These are phyloP conservation scores for Calameuta filiformis DNA, from an alignment of 2,888 invertebrate genomes.

Conservation along the genomic window DNA sequence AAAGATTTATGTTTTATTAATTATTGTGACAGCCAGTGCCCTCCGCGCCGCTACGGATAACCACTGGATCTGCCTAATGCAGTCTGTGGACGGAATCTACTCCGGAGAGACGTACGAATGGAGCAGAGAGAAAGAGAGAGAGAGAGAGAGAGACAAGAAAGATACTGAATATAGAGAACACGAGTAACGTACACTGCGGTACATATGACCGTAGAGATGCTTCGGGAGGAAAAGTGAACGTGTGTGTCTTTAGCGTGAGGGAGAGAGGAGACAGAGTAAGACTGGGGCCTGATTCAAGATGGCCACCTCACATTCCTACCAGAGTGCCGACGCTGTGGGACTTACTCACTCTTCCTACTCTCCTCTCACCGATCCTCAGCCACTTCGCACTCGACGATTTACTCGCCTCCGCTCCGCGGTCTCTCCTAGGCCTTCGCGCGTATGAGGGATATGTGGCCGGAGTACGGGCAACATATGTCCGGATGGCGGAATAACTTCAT, in stretches of 20 bases:
- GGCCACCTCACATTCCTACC: conserved; percentile 61
- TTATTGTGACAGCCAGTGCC: conserved; percentile 48
- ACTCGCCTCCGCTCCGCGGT: conserved; percentile 20
- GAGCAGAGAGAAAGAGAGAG: conserved; percentile 25
- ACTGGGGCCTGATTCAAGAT: conserved; percentile 53
- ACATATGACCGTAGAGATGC: conserved; percentile 2
- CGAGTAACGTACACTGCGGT: conserved; percentile 19
- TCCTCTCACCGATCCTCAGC: background rate
- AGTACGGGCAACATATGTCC: background rate
- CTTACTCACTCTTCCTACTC: conserved; percentile 19
- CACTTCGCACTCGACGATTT: conserved; percentile 6
- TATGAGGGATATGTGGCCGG: background rate
- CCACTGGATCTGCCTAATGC: too few relatives aligned
- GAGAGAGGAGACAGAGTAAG: conserved; percentile 37
- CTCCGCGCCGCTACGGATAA: conserved; percentile 6
- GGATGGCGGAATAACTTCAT: background rate
- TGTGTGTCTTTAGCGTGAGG: conserved; percentile 18
- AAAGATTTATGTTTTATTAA: conserved; percentile 56
- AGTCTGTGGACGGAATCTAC: too few relatives aligned
- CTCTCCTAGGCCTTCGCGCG: background rate
- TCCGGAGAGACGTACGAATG: too few relatives aligned
- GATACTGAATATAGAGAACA: conserved; percentile 17
- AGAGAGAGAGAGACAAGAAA: conserved; percentile 22
- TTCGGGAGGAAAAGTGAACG: conserved; percentile 16
- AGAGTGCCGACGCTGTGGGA: conserved; percentile 15